phyloP scores from a whole-genome alignment of 2,797 vertebrate species.

The Columba guinea region DNA sequence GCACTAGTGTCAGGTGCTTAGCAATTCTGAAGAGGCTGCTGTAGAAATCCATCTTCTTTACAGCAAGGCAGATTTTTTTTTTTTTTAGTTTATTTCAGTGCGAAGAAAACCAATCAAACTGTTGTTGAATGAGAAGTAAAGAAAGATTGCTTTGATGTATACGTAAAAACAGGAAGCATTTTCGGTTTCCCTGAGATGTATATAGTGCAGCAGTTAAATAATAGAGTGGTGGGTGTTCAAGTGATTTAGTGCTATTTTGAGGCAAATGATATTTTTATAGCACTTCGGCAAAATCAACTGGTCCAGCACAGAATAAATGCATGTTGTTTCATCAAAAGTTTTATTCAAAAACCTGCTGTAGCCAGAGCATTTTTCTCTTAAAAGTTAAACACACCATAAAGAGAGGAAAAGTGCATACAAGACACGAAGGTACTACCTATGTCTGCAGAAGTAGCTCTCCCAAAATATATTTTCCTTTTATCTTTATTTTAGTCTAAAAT shows the following conservation, averaged over 20 bases:
- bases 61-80: not conserved
- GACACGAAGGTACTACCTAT: not conserved
- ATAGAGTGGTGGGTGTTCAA: not conserved
- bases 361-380: not conserved
- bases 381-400: not conserved
- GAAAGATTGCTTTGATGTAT: conserved; percentile 22
- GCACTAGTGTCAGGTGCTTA: accelerated
- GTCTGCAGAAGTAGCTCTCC: not conserved
- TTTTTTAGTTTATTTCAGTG: not conserved
- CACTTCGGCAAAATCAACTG: not conserved
- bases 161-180: not conserved
- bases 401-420: not conserved
- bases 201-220: not conserved
- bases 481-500: not conserved
- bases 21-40: not conserved
- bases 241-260: conserved; percentile 26
- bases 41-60: conserved; percentile 5
- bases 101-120: not conserved
- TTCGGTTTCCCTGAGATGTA: not conserved
- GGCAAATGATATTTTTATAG: not conserved
- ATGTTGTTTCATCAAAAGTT: not conserved
- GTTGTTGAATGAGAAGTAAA: not conserved
- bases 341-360: not conserved
- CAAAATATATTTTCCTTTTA: not conserved
- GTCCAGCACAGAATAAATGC: not conserved